These are phyloP conservation scores for Leptinotarsa rubiginosa DNA, from an alignment of 2,888 invertebrate species.

Conservation along the genomic window DNA sequence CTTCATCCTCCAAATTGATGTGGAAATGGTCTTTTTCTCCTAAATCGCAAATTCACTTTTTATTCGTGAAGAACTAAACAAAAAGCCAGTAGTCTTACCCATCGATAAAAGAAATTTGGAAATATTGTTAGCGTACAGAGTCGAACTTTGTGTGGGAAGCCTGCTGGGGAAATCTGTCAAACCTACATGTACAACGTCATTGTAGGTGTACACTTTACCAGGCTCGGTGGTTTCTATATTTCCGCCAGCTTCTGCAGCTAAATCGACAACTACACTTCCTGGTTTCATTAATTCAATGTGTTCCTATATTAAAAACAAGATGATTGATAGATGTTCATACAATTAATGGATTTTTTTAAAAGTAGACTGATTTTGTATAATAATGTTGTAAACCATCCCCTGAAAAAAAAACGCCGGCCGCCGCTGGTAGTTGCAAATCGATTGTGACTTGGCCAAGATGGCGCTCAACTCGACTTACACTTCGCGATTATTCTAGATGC, in stretches of 20 bases:
- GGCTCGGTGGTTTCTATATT: conserved; percentile 86
- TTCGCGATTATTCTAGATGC: too few species aligned
- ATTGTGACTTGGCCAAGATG: too few species aligned
- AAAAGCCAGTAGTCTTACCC: conserved; percentile 67
- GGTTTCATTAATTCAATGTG: conserved; percentile 86
- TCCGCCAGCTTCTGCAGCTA: conserved; percentile 90
- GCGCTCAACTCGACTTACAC: too few species aligned
- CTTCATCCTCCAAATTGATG: conserved; percentile 87
- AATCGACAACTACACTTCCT: conserved; percentile 89
- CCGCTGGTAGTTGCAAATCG: too few species aligned
- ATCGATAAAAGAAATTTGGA: conserved; percentile 87
- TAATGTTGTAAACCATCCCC: too few species aligned
- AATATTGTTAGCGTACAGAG: conserved; percentile 91
- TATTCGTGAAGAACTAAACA: background rate
- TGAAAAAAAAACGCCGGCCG: too few species aligned
- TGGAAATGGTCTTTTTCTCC: conserved; percentile 83
- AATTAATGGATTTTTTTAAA: too few species aligned
- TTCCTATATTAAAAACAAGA: conserved; percentile 69
- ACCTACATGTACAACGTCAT: conserved; percentile 87
- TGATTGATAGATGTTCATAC: too few species aligned
- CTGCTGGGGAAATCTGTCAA: conserved; percentile 87
- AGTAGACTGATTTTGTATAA: too few species aligned
- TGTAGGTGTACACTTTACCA: conserved; percentile 79
- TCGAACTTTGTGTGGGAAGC: conserved; percentile 87
- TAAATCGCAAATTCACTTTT: conserved; percentile 55